Base-by-base conservation (phyloP, 2,888 invertebrate genomes). In the Lymantria monacha region DNA sequence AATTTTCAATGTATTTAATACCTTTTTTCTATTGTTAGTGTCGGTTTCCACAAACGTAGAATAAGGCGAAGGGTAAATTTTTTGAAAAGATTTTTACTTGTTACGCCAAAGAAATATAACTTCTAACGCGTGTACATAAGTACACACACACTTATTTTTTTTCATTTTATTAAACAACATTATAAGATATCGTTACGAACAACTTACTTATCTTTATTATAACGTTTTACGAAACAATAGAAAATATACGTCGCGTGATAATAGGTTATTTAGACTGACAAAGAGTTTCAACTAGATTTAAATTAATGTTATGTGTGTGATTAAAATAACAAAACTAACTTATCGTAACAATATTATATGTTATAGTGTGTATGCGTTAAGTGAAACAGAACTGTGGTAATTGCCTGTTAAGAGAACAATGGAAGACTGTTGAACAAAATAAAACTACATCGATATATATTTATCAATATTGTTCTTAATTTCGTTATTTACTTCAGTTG, bases 391-490 rank as follows among this genome's bases (percentile, higher is more conserved):
- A 61, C 59, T 66, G 62, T 66, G 62, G 58, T 71, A 66, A 67
- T 57, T 59, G 51, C 40, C 51, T 64, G 52, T 63, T 70, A 70
- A 61, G 58, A 53, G 68, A 81, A 87, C 83, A 85, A 83, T 81
- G 62, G 70, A 65, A 64, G 55, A 56, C 59, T 66, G 63, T 71
- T 70, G 68, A 68, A 74, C 66, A 72, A 70, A 74, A 64, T 67
- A 72, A 70, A 73, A 74, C 73, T 59, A 58, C 64, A 70, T 58
- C 47, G n/a, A 10, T 52, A 59, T 61, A 54, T 63, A 69, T 64
- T 47, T 59, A 59, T 59, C 56, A 57, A 65, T 61, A 63, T 59
- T 58, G 57, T 60, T 63, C 15, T 14, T 1, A 14, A 12, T 41
- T 11, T n/a, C 14, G 2, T 9, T 9, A 41, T 41, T 14, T 38